Base-by-base conservation (phyloP, 2,888 invertebrate genomes). In the Tipula helvola region DNA sequence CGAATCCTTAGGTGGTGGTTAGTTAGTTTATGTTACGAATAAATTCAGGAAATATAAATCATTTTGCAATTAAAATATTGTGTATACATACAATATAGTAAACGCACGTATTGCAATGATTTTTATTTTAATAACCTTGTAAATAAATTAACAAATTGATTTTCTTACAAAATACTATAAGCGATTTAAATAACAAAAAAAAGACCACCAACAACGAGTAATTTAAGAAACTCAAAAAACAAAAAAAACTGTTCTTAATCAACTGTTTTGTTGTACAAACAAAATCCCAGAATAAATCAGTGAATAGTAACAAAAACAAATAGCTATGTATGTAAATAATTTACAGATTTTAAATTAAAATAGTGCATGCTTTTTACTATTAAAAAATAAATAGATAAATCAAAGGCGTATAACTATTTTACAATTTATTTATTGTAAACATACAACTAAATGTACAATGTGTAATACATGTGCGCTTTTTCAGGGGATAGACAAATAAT, bases 221-320 rank as follows among this genome's bases (percentile, higher is more conserved):
- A 71, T 71, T 71, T 71, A 71, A 71, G 71, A 18, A 71, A 71
- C 71, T 57, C 18, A 18, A 57, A 10, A 3, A 71, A 18, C 7
- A 18, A 71, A 28, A 28, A 71, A 71, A 71, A 71, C 71, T 28
- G 71, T 71, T 71, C 71, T 71, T 71, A 71, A 71, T 71, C 71
- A 71, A 71, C 71, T 71, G 71, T 71, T 71, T 71, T 71, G 71
- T 71, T 71, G 71, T 71, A 71, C 71, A 71, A 71, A 71, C 71
- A 71, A 71, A 71, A 71, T 71, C 71, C 71, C 71, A 71, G 71
- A 71, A 71, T 71, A 71, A 71, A 71, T 71, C 71, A 71, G 71
- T 18, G 39, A 39, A 39, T 5, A 57, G 71, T 71, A 71, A 71
- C 28, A 71, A 71, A 71, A 71, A 71, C 12, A 71, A 71, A 71